Evolutionary conservation across 2,888 invertebrate genomes (phyloP), one percentile per base, ranked within the genome.

Genomic region (Axea sp.): DNA sequence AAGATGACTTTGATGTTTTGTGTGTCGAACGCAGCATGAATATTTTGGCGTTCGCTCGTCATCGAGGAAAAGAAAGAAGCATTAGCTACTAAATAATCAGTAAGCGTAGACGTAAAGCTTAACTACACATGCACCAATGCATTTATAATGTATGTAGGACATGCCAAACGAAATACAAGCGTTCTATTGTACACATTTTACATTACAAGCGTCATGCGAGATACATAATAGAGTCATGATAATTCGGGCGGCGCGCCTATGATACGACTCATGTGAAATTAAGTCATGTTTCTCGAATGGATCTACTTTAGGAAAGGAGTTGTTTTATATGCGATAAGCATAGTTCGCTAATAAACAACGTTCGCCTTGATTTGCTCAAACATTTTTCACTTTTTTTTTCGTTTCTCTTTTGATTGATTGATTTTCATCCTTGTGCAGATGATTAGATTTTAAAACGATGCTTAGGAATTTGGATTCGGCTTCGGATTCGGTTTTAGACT

Each of bases 221-320:
- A 73, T 69, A 69, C 49, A 68, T 53, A 57, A 59, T 64, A 62
- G 43, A 57, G 68, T 72, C 45, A 65, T 73, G 55, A 67, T 60
- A 41, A 39, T 71, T 69, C 47, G 33, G 31, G 24, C 47, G 55
- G 47, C 60, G 47, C 37, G 45, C 30, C 17, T 62, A 62, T 47
- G 45, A 39, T 62, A 49, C 24, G 45, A 53, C 28, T 49, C 31
- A 45, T 43, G 28, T 43, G 59, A 68, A 26, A 64, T 30, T 41
- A 59, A 55, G 49, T 71, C 33, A 41, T 55, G 39, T 62, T 75
- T 62, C 67, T 59, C 49, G 65, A 64, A 76, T 81, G 79, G 82
- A 85, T 84, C 82, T 83, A 82, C 83, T 81, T 80, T 79, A 78
- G 82, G 80, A 81, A 80, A 65, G 79, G 81, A 33, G 49, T 15